A percentile compares a stretch with the other conserved stretches of the same genome.
These are phyloP conservation scores for Pachymerium ferrugineum DNA, from an alignment of 2,888 invertebrate genomes.

Conservation along the genomic window DNA sequence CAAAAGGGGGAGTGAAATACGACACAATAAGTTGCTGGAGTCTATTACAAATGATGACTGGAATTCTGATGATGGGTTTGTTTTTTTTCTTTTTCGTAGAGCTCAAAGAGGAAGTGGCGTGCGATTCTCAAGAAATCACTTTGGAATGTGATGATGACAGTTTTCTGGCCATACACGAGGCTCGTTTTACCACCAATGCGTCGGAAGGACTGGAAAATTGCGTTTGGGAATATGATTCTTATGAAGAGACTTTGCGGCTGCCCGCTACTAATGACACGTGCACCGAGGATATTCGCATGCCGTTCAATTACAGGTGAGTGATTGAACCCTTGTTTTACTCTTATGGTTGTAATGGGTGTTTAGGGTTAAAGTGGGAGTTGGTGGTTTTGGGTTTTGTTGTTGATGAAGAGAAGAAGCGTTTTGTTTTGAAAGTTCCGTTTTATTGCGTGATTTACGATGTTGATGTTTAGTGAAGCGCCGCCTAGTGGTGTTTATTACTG, in stretches of 20 bases:
- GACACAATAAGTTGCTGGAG: not conserved
- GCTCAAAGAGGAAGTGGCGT: constrained; percentile 3
- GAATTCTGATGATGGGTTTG: not conserved
- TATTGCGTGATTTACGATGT: no score
- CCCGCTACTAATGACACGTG: constrained; percentile 4
- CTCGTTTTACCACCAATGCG: constrained; percentile 16
- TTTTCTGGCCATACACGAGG: constrained; percentile 24
- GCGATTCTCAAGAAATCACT: not conserved
- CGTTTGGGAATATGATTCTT: not conserved
- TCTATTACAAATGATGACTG: not conserved
- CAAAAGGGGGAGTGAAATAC: not conserved
- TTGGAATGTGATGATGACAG: not conserved
- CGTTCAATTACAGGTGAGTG: not conserved
- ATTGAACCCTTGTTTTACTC: not conserved
- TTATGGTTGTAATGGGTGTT: not conserved
- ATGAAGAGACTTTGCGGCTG: not conserved
- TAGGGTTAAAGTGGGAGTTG: not conserved
- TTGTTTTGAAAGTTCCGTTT: no score
- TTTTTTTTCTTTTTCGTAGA: not conserved
- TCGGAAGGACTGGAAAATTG: not conserved
- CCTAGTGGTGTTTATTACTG: no score
- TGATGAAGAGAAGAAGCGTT: no score
- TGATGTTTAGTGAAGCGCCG: no score
- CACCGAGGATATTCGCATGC: constrained; percentile 19
- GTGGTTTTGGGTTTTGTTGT: not conserved